Conservation (phyloP, 1,140 invertebrate species). For the Heterodera schachtii region DNA sequence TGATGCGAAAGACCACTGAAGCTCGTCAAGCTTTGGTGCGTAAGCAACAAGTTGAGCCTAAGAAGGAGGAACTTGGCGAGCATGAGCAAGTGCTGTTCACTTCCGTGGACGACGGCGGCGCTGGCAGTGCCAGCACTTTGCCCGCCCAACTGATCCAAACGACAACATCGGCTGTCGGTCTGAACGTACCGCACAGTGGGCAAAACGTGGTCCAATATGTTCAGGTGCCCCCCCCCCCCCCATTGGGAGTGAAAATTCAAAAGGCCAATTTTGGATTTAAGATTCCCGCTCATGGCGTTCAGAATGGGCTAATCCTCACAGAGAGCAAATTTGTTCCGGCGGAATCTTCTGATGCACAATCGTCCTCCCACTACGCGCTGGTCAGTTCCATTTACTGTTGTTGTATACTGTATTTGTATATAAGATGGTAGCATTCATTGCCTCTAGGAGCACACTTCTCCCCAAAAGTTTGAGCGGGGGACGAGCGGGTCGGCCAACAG, state of each 20-base stretch:
- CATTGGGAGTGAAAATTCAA: too few species aligned
- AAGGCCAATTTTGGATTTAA: neutral
- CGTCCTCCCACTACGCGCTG: constrained; percentile 10
- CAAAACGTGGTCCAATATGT: constrained; percentile 30
- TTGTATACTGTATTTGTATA: neutral
- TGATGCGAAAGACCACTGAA: constrained; percentile 34
- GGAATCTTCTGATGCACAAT: constrained; percentile 2
- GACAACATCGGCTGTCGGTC: too few species aligned
- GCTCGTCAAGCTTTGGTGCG: constrained; percentile 38
- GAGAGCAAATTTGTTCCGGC: constrained; percentile 23
- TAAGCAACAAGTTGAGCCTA: constrained; percentile 26
- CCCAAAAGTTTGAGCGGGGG: constrained; percentile 13
- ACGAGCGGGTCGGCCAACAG: neutral
- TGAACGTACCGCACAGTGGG: constrained; percentile 2
- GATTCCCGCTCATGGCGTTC: constrained; percentile 22
- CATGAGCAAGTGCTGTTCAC: neutral
- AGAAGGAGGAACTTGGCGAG: constrained; percentile 13
- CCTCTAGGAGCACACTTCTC: constrained; percentile 6
- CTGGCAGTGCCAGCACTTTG: constrained; percentile 2
- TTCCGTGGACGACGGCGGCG: neutral
- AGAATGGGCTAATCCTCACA: constrained; percentile 21
- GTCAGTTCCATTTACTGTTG: neutral
- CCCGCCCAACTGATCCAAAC: neutral
- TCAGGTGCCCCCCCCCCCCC: neutral
- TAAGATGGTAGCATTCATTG: neutral